Conservation (phyloP, 2,113 vertebrate species). For the Pseudorhombus dupliciocellatus region DNA sequence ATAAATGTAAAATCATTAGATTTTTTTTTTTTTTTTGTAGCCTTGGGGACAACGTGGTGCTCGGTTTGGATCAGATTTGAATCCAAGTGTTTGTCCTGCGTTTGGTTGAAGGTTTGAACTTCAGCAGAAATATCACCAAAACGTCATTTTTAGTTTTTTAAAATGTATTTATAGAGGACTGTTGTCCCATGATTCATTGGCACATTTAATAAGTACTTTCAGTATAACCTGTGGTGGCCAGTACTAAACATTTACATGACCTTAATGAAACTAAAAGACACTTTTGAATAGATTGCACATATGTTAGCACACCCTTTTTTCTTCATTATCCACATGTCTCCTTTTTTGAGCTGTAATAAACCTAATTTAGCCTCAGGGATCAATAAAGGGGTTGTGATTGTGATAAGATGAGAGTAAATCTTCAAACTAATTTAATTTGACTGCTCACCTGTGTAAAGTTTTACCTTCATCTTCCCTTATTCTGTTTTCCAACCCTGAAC, state of each 20-base stretch:
- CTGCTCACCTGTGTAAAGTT: neutral
- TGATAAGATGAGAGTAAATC: neutral
- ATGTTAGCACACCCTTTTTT: neutral
- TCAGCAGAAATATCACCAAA: no score
- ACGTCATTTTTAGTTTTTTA: no score
- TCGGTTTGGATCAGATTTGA: neutral
- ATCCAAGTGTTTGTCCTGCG: neutral
- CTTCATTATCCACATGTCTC: neutral
- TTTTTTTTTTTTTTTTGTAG: no score
- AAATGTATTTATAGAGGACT: no score
- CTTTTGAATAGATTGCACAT: neutral
- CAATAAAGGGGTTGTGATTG: neutral
- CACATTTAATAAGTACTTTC: no score
- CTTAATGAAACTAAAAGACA: no score
- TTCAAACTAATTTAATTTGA: neutral
- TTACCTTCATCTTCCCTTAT: neutral
- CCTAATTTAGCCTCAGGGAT: neutral
- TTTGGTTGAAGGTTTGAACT: neutral
- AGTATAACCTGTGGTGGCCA: no score
- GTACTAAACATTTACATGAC: no score
- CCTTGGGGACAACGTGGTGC: neutral
- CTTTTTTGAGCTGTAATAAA: neutral
- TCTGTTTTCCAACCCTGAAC: neutral
- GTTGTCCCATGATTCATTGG: no score
- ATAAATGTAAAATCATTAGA: constrained; percentile 21